Evolutionary conservation across 2,888 invertebrate genomes (phyloP).

Genomic region (Epiperipatus broadwayi): DNA sequence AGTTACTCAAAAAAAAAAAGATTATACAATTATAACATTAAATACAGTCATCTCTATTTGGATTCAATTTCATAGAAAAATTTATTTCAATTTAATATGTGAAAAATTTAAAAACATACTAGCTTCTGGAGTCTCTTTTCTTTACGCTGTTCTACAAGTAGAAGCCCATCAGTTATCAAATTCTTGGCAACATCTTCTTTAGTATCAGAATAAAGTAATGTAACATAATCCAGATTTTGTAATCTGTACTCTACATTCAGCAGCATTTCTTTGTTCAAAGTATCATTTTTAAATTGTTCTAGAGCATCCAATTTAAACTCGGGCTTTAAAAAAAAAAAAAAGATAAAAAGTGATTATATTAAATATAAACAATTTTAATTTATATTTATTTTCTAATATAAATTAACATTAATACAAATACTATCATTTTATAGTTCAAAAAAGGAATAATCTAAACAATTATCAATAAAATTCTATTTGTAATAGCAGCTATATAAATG

Average conservation of each 20-base stretch:
- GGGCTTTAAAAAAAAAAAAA: constrained; percentile 28
- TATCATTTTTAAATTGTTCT: constrained; percentile 42
- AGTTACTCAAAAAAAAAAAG: too few relatives aligned
- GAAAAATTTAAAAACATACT: constrained; percentile 32
- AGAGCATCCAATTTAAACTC: constrained; percentile 60
- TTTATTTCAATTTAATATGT: background rate
- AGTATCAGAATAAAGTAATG: constrained; percentile 21
- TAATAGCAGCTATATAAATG: background rate
- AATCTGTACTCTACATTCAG: constrained; percentile 62
- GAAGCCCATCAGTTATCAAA: constrained; percentile 63
- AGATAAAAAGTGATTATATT: constrained; percentile 11
- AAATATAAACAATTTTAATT: constrained; percentile 8
- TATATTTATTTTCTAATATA: constrained; percentile 9
- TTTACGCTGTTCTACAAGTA: constrained; percentile 47
- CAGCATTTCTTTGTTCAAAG: constrained; percentile 51
- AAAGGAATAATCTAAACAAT: background rate
- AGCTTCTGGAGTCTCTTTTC: constrained; percentile 61
- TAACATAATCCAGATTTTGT: constrained; percentile 23
- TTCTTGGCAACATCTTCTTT: constrained; percentile 52
- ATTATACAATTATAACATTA: too few relatives aligned
- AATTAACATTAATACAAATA: constrained; percentile 10
- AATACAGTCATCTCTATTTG: too few relatives aligned
- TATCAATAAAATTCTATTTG: background rate
- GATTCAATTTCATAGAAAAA: too few relatives aligned
- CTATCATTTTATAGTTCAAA: constrained; percentile 8